phyloP scores from a whole-genome alignment of 2,797 vertebrate genomes.

The Cuculus canorus region DNA sequence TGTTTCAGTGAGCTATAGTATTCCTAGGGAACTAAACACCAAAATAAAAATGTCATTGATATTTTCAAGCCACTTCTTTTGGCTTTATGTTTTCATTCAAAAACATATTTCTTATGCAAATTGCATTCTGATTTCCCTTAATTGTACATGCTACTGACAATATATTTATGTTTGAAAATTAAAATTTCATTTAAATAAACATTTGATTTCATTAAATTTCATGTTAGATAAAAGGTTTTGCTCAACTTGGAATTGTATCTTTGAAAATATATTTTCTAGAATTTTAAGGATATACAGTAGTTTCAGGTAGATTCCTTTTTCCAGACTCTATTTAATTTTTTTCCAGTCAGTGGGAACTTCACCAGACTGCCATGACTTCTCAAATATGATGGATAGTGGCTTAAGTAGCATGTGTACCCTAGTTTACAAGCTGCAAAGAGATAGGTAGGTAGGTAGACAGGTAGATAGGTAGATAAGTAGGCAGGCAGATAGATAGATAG shows the following conservation, averaged over 20 bases:
- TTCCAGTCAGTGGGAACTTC: too few species aligned
- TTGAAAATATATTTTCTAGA: neutral
- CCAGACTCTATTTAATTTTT: neutral
- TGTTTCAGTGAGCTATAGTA: neutral
- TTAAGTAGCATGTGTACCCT: neutral
- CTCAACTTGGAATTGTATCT: neutral
- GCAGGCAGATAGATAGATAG: too few species aligned
- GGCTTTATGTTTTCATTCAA: neutral
- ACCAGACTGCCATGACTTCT: too few species aligned
- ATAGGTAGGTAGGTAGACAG: too few species aligned
- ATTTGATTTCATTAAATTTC: neutral
- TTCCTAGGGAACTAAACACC: neutral
- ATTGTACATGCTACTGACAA: neutral
- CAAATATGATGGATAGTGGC: too few species aligned
- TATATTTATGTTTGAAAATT: neutral
- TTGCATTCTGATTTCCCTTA: neutral
- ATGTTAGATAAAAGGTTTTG: neutral
- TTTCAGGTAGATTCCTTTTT: neutral
- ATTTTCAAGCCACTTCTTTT: neutral
- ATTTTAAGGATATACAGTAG: neutral
- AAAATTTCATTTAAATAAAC: neutral
- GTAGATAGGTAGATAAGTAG: too few species aligned
- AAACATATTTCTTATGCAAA: neutral
- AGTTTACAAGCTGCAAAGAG: neutral
- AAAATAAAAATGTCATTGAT: neutral